Base-by-base conservation (phyloP, 1,140 invertebrate genomes). In the Trachelipus rathkii region DNA sequence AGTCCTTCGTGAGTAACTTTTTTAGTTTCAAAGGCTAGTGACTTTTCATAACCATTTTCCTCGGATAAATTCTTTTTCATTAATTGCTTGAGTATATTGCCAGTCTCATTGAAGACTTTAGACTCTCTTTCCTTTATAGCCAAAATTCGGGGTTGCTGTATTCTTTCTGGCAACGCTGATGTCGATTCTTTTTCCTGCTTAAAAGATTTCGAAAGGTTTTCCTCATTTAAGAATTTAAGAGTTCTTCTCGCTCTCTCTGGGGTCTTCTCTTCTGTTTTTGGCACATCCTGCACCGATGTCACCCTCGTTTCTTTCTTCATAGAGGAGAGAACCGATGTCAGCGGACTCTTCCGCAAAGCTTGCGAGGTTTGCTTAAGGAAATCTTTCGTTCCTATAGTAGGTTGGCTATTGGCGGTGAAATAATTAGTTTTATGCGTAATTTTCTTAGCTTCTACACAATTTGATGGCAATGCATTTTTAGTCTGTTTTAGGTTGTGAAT, bases 1-100 rank as follows among this genome's bases (percentile, higher is more conserved):
- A 45, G 9, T 68, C 74, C 74, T 75, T 45, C n/a, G 74, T 24
- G 11, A 19, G 11, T 60, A 19, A 15, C 10, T 43, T 10, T 75
- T 69, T 72, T 66, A 45, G 11, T n/a, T 10, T 45, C 69, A 67
- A 21, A 33, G 70, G 50, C 2, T 2, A 4, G 8, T 60, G 19
- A 13, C 19, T 19, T 60, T 19, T 60, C 50, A 19, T 15, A 60
- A 60, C 11, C 11, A 15, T 60, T 60, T 19, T 60, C 50, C 50
- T 60, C 50, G 2, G 50, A 60, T 60, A 60, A 60, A 19, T 15
- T 15, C 72, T 76, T 72, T 23, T 74, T 78, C 77, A 78, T 78
- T 44, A 78, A 66, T 72, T 78, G 77, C 44, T 78, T 78, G 71
- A 78, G 74, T 66, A 78, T 73, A 73, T 74, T 78, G 10, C 66